Evolutionary conservation across 1,140 invertebrate genomes (phyloP), one percentile per base, ranked within the genome.

Genomic region (Drosophila arizonae): DNA sequence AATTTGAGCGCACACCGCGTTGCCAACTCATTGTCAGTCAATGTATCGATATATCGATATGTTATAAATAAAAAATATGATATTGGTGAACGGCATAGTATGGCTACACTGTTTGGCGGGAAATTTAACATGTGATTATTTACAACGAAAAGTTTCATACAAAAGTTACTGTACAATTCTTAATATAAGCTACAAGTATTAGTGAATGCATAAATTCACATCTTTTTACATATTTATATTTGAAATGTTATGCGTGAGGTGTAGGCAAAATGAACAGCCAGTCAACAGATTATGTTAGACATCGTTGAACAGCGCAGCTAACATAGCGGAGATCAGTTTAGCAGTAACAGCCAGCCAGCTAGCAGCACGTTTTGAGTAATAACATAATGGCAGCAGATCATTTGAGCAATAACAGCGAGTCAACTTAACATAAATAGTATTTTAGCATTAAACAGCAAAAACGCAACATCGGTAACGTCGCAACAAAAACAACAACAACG

Each of bases 21-120:
- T 72, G 69, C 69, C 69, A 72, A 66, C 69, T 51, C 39, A 10
- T 2, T 24, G 4, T 6, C 26, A 11, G n/a, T 10, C 15, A 11
- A 11, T 9, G 8, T n/a, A 46, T 46, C 30, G 1, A 56, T 6
- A 13, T 55, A 15, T 41, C 60, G 13, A 36, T 28, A 13, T 9
- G 41, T 11, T 46, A 4, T 0, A 28, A 21, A 39, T 67, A 61
- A 41, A 41, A 46, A 17, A 26, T 61, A 33, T 0, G 1, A 5
- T 33, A 26, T 39, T 15, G 13, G 21, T 6, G 0, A n/a, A 11
- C 6, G 36, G 8, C 15, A 4, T 5, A 11, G 1, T 1, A 43
- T 11, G 58, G 58, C 11, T 45, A 62, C 46, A 62, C 33, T 52
- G n/a, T 1, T 0, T 10, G 30, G 24, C 48, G 48, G 30, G 33